Percentiles rank a stretch among this genome's conserved stretches.
Evolutionary conservation across 2,888 invertebrate genomes (phyloP).

Genomic region (Laothoe populi): DNA sequence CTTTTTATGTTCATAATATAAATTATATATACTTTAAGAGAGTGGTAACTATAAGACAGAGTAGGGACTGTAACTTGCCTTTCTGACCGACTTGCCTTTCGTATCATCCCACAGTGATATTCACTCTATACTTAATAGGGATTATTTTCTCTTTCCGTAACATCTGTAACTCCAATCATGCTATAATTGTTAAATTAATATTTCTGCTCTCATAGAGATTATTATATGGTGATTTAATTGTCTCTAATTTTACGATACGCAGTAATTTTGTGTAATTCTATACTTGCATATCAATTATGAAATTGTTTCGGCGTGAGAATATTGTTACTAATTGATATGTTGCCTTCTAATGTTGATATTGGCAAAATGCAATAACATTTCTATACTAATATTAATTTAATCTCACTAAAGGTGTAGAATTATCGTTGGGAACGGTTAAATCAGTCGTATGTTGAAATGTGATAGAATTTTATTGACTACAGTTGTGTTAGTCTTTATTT

Average conservation of each 20-base stretch:
- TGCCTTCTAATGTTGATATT: constrained; percentile 54
- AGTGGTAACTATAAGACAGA: constrained; percentile 59
- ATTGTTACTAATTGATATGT: constrained; percentile 54
- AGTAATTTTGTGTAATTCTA: constrained; percentile 30
- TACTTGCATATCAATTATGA: constrained; percentile 61
- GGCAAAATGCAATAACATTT: constrained; percentile 55
- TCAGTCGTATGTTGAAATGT: constrained; percentile 32
- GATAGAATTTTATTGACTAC: constrained; percentile 50
- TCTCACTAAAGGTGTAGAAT: constrained; percentile 32
- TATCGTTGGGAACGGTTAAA: constrained; percentile 39
- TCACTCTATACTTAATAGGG: constrained; percentile 38
- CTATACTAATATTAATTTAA: constrained; percentile 45
- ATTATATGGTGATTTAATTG: constrained; percentile 16
- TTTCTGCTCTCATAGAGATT: constrained; percentile 21
- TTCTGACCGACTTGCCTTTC: constrained; percentile 74
- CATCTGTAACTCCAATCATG: constrained; percentile 4
- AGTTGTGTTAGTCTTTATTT: constrained; percentile 50
- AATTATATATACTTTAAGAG: constrained; percentile 52
- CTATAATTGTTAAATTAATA: constrained; percentile 23
- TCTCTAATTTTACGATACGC: constrained; percentile 8
- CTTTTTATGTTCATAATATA: constrained; percentile 71
- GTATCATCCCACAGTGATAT: constrained; percentile 57
- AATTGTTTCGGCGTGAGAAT: constrained; percentile 48
- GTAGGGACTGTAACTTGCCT: constrained; percentile 73
- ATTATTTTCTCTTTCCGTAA: constrained; percentile 12